Evolutionary conservation across 2,113 vertebrate species (phyloP).

Genomic region (Scomber colias): DNA sequence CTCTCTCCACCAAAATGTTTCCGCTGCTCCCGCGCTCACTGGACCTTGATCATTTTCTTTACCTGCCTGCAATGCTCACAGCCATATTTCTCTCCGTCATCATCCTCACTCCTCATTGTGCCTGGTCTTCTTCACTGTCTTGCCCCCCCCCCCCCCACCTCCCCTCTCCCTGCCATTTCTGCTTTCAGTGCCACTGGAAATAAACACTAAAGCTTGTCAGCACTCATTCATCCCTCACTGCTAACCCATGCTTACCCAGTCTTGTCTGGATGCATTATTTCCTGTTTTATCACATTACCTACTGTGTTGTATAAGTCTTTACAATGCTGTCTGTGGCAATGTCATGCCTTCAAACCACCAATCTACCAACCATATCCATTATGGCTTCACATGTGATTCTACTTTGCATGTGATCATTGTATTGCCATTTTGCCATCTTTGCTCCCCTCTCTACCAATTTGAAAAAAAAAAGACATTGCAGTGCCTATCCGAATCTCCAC

Average conservation of each 20-base stretch:
- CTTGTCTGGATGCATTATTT: conserved; percentile 21
- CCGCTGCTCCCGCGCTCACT: conserved; percentile 28
- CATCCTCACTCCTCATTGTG: conserved; percentile 28
- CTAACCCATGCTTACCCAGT: conserved; percentile 38
- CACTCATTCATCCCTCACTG: conserved; percentile 41
- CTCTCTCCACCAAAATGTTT: conserved; percentile 3
- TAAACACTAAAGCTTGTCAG: conserved; percentile 31
- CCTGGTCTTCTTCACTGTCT: background rate
- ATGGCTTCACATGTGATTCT: conserved; percentile 9
- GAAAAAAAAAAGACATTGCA: conserved; percentile 13
- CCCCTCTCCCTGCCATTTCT: conserved; percentile 14
- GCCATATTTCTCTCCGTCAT: conserved; percentile 30
- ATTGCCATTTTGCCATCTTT: conserved; percentile 50
- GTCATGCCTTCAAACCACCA: background rate
- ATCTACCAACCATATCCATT: background rate
- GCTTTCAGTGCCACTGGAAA: conserved; percentile 8
- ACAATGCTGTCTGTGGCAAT: conserved; percentile 8
- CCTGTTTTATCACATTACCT: conserved; percentile 1
- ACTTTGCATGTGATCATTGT: conserved; percentile 34
- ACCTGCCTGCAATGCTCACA: conserved; percentile 35
- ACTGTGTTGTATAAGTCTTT: background rate
- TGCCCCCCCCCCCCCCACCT: background rate
- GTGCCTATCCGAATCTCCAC: conserved; percentile 45
- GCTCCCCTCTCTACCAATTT: conserved; percentile 37
- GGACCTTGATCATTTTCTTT: conserved; percentile 46